phyloP scores from a whole-genome alignment of 2,888 invertebrate species.

The Brachylomia viminalis region DNA sequence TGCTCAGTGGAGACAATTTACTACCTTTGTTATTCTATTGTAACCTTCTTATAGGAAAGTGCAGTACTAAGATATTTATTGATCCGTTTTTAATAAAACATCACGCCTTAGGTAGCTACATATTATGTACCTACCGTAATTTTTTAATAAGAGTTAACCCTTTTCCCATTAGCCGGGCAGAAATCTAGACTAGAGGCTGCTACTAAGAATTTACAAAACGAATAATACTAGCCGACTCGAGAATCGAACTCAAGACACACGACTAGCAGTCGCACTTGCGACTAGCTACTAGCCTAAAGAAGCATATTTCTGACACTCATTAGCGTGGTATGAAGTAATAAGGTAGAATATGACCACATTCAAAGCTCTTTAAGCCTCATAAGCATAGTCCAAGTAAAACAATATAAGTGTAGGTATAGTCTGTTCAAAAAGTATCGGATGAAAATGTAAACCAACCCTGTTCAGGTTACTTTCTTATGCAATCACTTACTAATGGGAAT shows the following conservation, averaged over 20 bases:
- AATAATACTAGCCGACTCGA: not conserved
- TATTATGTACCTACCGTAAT: not conserved
- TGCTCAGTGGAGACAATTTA: constrained; percentile 16
- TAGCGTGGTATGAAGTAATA: not conserved
- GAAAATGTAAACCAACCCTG: not conserved
- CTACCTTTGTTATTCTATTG: constrained; percentile 14
- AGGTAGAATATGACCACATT: not conserved
- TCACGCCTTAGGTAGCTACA: not conserved
- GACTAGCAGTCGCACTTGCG: no score
- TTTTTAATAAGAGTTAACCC: no score
- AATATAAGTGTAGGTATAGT: not conserved
- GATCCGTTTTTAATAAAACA: not conserved
- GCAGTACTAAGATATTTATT: not conserved
- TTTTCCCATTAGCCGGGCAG: no score
- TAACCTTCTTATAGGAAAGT: constrained; percentile 11
- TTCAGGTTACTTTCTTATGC: not conserved
- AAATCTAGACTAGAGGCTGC: no score
- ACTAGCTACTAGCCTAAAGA: not conserved
- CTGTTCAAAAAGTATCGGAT: not conserved
- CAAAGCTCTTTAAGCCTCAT: not conserved
- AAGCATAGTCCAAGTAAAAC: not conserved
- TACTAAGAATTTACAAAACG: no score
- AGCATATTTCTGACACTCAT: not conserved
- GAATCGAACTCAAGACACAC: not conserved
- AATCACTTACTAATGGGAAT: not conserved